Percentiles rank a stretch among this genome's conserved stretches.
Conservation (phyloP, 2,797 vertebrate genomes). For the Phoebastria nigripes region DNA sequence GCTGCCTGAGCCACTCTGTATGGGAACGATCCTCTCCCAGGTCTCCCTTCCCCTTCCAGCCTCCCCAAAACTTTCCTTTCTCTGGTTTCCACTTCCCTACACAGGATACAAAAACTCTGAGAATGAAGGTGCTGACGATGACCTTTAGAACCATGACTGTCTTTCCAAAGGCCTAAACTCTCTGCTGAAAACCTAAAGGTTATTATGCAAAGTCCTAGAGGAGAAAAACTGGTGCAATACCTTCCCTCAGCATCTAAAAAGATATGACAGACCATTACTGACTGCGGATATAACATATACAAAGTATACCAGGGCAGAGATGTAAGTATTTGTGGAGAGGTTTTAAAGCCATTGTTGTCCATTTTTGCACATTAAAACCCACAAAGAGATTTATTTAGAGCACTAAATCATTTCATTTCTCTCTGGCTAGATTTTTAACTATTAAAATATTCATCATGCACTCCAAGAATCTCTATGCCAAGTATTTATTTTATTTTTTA, state of each 20-base stretch:
- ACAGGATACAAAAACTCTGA: neutral
- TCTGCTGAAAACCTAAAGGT: slow-evolving; percentile 14
- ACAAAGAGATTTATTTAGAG: slow-evolving; percentile 79
- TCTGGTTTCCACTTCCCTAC: neutral
- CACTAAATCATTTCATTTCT: slow-evolving; percentile 77
- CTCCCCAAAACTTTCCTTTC: neutral
- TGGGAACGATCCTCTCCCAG: accelerated
- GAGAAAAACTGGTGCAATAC: neutral
- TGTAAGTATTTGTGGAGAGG: slow-evolving; percentile 62
- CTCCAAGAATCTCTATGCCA: slow-evolving; percentile 72
- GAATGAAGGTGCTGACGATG: neutral
- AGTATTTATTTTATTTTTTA: slow-evolving; percentile 66
- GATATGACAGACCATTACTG: slow-evolving; percentile 45
- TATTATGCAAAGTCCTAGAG: slow-evolving; percentile 2
- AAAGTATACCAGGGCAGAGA: slow-evolving; percentile 42
- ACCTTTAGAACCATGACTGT: neutral
- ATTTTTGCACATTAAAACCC: slow-evolving; percentile 83
- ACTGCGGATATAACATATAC: slow-evolving; percentile 29
- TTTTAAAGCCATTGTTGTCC: slow-evolving; percentile 73
- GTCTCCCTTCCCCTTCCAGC: neutral
- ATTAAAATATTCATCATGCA: slow-evolving; percentile 86
- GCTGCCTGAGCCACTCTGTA: neutral
- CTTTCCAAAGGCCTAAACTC: slow-evolving; percentile 3
- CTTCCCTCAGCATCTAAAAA: slow-evolving; percentile 34
- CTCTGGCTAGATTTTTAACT: slow-evolving; percentile 76